Evolutionary conservation across 2,113 vertebrate genomes (phyloP), one percentile per base, ranked within the genome.

Genomic region (Scalopus aquaticus): DNA sequence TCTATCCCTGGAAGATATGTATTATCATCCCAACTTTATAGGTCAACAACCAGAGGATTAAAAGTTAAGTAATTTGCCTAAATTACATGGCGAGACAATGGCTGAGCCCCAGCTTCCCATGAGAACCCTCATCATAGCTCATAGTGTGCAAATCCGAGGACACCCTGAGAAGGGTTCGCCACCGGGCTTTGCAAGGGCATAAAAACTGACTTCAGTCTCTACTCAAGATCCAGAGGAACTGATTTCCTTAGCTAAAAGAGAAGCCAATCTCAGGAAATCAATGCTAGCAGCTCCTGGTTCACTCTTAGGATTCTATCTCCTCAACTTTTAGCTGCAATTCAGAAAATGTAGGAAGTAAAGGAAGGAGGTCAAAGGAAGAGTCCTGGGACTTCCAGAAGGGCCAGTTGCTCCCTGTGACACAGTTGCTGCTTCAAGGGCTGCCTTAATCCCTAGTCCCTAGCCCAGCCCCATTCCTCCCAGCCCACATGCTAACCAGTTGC

Each of bases 401-500:
- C 80, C 96, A 90, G 96, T 89, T 95, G 91, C 82, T 56, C 91
- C 91, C 64, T 15, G 58, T 5, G 35, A 44, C 89, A 72, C 96
- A 97, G 95, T 5, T 97, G 97, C 93, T 89, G 56, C 56, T 54
- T 0, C 32, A 54, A 67, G 73, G 77, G 67, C 77, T 85, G 88
- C 81, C 81, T 89, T 95, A 95, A 97, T 96, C 95, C 95, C 79
- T 4, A 5, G 69, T 12, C 51, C 83, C 69, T 13, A 9, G 85
- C 95, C 93, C 77, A 58, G 87, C 90, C 94, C 91, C 94, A 95
- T 84, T 88, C 93, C 72, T 92, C 54, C 60, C 30, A 19, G 74
- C 85, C 91, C 93, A 83, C 87, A 60, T 42, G 91, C 86, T 67
- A 85, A 39, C 90, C 97, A 96, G 95, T 91, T 97, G 96, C 83